Evolutionary conservation across 1,140 invertebrate species (phyloP), one percentile per base, ranked within the genome.

Genomic region (Drosophila paulistorum): DNA sequence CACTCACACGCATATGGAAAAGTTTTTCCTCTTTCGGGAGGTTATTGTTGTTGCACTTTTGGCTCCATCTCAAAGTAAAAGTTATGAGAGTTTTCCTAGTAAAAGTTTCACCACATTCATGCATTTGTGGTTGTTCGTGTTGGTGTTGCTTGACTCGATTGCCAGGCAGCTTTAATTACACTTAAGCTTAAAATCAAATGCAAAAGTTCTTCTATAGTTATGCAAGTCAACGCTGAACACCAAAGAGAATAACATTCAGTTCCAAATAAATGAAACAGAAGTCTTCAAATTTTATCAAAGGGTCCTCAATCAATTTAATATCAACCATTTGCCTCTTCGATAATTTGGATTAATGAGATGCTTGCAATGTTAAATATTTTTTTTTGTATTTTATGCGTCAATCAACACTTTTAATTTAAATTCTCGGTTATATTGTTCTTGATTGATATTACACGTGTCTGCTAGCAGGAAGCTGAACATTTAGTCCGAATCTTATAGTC

Each of bases 151-250:
- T 64, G 69, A 57, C 68, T 69, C 76, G 45, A 51, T 83, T 79
- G 58, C 65, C 67, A 79, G 79, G 77, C 74, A 77, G 79, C 83
- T 89, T 87, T 87, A 87, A 87, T 87, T 87, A 89, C 73, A 79
- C 64, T 87, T 89, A 83, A 87, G 80, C 84, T 83, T 87, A 80
- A 89, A 89, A 87, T 87, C 83, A 87, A 83, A 87, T 80, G 84
- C 76, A 80, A 89, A 83, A 74, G 62, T 87, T 83, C 37, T 65
- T 70, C 73, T 87, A 87, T 86, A 82, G 83, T 80, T 87, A 89
- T 87, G 65, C 83, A 83, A 83, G 83, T 74, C 72, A 77, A 48
- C 54, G 62, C 61, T 33, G 48, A 55, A 58, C 59, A 14, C 69
- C 48, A 70, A 30, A 1, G 5, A 7, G 30, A 17, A 51, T 37